phyloP scores from a whole-genome alignment of 2,113 vertebrate genomes.

The Tonatia bakeri region DNA sequence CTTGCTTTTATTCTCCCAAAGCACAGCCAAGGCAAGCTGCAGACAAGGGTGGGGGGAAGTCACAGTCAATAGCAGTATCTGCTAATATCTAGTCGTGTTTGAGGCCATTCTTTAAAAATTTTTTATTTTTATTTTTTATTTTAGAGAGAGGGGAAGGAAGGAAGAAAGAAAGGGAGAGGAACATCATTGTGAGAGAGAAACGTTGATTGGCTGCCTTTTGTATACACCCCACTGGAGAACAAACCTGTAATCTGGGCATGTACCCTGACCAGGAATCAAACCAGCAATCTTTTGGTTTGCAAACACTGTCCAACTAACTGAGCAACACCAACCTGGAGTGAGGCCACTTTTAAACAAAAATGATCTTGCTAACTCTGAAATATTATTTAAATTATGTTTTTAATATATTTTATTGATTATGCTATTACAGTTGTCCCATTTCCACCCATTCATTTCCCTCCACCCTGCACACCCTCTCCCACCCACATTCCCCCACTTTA shows the following conservation, averaged over 20 bases:
- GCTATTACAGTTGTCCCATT: too few relatives aligned
- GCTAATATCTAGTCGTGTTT: neutral
- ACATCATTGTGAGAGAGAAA: too few relatives aligned
- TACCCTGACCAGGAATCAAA: too few relatives aligned
- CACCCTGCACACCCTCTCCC: too few relatives aligned
- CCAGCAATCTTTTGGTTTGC: too few relatives aligned
- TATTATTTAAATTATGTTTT: slow-evolving; percentile 43
- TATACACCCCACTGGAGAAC: too few relatives aligned
- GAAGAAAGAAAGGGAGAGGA: neutral
- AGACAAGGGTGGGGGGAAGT: neutral
- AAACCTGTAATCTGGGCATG: too few relatives aligned
- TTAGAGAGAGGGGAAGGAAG: neutral
- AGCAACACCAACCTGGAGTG: neutral
- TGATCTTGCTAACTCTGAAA: neutral
- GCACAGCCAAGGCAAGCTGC: slow-evolving; percentile 21
- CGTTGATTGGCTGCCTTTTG: too few relatives aligned
- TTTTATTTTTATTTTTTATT: neutral
- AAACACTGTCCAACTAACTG: too few relatives aligned
- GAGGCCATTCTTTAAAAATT: neutral
- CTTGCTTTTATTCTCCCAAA: neutral
- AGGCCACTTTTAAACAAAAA: slow-evolving; percentile 4
- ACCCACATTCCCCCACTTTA: too few relatives aligned
- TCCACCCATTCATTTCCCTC: too few relatives aligned
- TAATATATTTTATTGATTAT: too few relatives aligned
- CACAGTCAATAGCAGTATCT: slow-evolving; percentile 10